A percentile compares a stretch with the other conserved stretches of the same genome.
These are phyloP conservation scores for Columbina picui DNA, from an alignment of 2,113 vertebrate species.

Conservation along the genomic window DNA sequence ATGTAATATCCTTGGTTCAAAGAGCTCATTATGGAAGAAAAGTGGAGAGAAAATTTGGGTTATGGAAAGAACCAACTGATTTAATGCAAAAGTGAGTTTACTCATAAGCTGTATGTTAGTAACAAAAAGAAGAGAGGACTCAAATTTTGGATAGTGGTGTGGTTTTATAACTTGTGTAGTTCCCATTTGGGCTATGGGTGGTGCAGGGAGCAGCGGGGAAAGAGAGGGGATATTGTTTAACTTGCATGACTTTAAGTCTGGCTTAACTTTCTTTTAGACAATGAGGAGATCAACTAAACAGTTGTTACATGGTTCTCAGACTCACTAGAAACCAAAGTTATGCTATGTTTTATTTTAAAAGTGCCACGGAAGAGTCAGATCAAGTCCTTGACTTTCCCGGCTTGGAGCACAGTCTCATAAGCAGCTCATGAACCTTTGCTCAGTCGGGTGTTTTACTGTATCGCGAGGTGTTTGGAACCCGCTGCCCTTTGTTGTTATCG, in stretches of 20 bases:
- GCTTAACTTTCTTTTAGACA: not conserved
- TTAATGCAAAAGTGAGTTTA: not conserved
- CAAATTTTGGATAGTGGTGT: not conserved
- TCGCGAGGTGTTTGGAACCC: rapidly evolving
- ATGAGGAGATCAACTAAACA: not conserved
- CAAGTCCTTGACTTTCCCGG: not conserved
- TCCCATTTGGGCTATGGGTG: not conserved
- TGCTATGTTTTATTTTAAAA: not conserved
- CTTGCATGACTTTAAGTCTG: not conserved
- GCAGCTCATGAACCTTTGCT: not conserved
- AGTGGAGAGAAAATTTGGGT: not conserved
- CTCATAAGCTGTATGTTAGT: not conserved
- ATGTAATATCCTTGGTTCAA: not conserved
- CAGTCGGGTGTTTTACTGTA: rapidly evolving
- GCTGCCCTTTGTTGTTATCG: rapidly evolving
- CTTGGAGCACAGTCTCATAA: not conserved
- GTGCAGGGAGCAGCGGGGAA: not conserved
- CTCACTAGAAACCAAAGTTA: not conserved
- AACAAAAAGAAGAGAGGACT: not conserved
- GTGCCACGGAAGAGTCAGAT: not conserved
- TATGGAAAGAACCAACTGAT: not conserved
- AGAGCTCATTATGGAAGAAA: not conserved
- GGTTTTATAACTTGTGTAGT: not conserved
- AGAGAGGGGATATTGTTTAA: not conserved
- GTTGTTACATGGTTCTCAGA: rapidly evolving